Percentiles rank a stretch among this genome's conserved stretches.
Evolutionary conservation across 2,113 vertebrate species (phyloP).

Genomic region (Lophochroa leadbeateri): DNA sequence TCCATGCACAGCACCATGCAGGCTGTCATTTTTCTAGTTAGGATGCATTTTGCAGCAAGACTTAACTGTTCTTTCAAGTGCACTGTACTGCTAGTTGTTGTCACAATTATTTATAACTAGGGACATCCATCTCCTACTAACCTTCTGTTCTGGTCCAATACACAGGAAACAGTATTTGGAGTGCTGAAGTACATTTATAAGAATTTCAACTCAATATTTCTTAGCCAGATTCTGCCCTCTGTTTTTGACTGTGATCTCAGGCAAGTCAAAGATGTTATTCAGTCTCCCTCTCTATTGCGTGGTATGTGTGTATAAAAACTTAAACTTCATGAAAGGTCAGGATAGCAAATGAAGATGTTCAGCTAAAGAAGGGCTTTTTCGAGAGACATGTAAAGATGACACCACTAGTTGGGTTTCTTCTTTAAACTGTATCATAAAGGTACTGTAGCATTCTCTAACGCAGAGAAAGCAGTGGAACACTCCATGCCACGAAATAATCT

Average conservation of each 20-base stretch:
- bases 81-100: slow-evolving; percentile 57
- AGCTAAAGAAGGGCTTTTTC: background rate
- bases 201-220: background rate
- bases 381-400: background rate
- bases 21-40: slow-evolving; percentile 43
- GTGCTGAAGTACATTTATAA: background rate
- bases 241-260: background rate
- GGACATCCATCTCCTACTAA: slow-evolving; percentile 66
- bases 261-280: background rate
- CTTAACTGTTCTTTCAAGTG: slow-evolving; percentile 54
- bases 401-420: background rate
- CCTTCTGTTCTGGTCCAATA: slow-evolving; percentile 67
- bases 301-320: background rate
- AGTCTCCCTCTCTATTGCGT: background rate
- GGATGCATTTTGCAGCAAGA: slow-evolving; percentile 38
- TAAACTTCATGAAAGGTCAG: background rate
- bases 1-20: slow-evolving; percentile 22
- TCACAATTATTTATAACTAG: slow-evolving; percentile 67
- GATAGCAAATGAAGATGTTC: background rate
- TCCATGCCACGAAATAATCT: background rate
- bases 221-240: slow-evolving; percentile 21
- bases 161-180: slow-evolving; percentile 24
- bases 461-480: background rate
- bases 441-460: background rate
- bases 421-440: background rate